phyloP scores from a whole-genome alignment of 1,140 invertebrate genomes.

The Polyergus mexicanus region DNA sequence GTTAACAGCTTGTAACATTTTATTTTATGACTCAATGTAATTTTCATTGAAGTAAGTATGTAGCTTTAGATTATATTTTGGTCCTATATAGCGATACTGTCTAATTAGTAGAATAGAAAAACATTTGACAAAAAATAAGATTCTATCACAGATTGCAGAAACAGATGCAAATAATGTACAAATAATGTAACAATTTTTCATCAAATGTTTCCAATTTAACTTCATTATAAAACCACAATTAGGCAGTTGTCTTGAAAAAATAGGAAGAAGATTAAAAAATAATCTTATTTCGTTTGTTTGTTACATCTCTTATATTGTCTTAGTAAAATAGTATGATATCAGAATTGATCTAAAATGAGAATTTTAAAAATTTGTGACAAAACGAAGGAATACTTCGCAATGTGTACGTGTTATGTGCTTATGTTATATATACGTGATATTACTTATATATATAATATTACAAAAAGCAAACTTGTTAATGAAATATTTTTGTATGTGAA shows the following conservation, averaged over 20 bases:
- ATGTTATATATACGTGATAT: conserved; percentile 22
- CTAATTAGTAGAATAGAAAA: conserved; percentile 10
- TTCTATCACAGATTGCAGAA: conserved; percentile 18
- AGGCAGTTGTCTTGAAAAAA: not conserved
- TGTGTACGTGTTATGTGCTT: not conserved
- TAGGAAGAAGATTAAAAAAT: conserved; percentile 5
- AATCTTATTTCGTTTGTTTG: conserved; percentile 2
- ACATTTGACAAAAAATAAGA: not conserved
- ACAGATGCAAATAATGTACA: conserved; percentile 5
- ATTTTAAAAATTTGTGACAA: conserved; percentile 42
- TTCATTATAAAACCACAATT: not conserved
- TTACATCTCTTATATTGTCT: conserved; percentile 34
- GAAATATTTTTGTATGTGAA: conserved; percentile 27
- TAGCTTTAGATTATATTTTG: not conserved
- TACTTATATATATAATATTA: conserved; percentile 48
- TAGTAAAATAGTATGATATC: conserved; percentile 28
- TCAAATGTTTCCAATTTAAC: conserved; percentile 16
- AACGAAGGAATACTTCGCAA: conserved; percentile 28
- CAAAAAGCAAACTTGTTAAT: conserved; percentile 32
- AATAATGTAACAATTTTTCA: not conserved
- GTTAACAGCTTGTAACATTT: not conserved
- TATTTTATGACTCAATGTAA: conserved; percentile 9
- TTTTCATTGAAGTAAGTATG: conserved; percentile 1
- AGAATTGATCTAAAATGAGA: conserved; percentile 21
- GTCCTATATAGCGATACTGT: not conserved